These are phyloP conservation scores for Orchesella flavescens DNA, from an alignment of 2,888 invertebrate species.

Conservation along the genomic window DNA sequence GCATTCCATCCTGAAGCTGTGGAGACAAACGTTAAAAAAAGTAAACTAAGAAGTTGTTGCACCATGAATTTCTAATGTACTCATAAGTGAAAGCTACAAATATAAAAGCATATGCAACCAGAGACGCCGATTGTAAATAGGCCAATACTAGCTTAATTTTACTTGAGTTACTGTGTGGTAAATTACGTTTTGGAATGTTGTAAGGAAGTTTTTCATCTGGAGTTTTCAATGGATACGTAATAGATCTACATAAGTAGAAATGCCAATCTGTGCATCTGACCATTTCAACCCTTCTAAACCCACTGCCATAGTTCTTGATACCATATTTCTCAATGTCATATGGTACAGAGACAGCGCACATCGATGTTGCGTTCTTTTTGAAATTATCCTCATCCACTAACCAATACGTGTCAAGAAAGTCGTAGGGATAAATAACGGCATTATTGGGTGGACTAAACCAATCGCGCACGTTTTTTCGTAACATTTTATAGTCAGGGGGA, in stretches of 20 bases:
- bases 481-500: background rate
- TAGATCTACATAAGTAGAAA: slow-evolving; percentile 18
- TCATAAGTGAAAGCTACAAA: no score
- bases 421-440: background rate
- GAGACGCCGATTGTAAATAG: no score
- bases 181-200: no score
- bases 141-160: no score
- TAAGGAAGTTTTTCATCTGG: no score
- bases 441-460: background rate
- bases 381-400: background rate
- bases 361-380: background rate
- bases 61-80: no score
- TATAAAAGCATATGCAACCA: no score
- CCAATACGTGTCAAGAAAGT: slow-evolving; percentile 21
- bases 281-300: background rate
- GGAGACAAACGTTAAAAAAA: no score
- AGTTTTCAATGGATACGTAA: no score
- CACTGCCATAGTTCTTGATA: background rate
- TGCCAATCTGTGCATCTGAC: slow-evolving; percentile 12
- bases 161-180: no score
- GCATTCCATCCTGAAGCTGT: no score
- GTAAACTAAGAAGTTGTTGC: background rate
- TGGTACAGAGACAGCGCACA: background rate
- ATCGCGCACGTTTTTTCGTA: background rate
- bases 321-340: no score